Evolutionary conservation across 1,140 invertebrate genomes (phyloP).

Genomic region (Neodiprion fabricii): DNA sequence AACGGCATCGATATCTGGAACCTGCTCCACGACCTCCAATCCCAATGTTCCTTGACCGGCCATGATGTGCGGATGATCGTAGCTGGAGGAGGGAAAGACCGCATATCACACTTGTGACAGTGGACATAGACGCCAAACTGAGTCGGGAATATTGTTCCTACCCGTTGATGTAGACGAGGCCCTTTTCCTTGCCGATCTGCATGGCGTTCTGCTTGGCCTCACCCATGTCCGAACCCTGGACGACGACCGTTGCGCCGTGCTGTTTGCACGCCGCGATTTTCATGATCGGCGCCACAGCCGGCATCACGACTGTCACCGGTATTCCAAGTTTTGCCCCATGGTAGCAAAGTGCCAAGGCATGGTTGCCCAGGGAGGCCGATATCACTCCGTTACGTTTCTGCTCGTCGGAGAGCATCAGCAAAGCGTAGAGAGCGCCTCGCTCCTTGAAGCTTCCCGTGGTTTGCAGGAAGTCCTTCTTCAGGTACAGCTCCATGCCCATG

Average conservation of each 20-base stretch:
- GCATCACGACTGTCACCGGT: constrained; percentile 93
- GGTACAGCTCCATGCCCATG: constrained; percentile 85
- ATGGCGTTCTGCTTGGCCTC: constrained; percentile 85
- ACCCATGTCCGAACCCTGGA: constrained; percentile 84
- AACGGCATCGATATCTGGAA: constrained; percentile 76
- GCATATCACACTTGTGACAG: not conserved
- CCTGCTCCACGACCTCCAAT: constrained; percentile 89
- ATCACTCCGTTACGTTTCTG: constrained; percentile 83
- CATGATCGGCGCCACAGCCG: constrained; percentile 89
- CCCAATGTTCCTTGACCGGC: constrained; percentile 94
- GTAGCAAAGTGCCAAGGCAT: constrained; percentile 87
- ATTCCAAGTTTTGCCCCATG: constrained; percentile 84
- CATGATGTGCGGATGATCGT: constrained; percentile 92
- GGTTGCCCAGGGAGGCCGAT: constrained; percentile 91
- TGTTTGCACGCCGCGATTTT: constrained; percentile 88
- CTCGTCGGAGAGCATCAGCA: constrained; percentile 76
- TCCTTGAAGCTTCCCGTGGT: constrained; percentile 94
- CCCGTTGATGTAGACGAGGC: constrained; percentile 86
- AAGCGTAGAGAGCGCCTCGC: constrained; percentile 85
- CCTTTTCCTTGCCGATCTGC: constrained; percentile 73
- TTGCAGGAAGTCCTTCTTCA: constrained; percentile 94
- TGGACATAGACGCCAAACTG: not conserved
- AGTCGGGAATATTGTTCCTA: constrained; percentile 49
- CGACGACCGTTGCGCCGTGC: constrained; percentile 84
- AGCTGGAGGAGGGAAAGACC: constrained; percentile 62